Evolutionary conservation across 2,888 invertebrate species (phyloP).

Genomic region (Scaptomyza tumidula): DNA sequence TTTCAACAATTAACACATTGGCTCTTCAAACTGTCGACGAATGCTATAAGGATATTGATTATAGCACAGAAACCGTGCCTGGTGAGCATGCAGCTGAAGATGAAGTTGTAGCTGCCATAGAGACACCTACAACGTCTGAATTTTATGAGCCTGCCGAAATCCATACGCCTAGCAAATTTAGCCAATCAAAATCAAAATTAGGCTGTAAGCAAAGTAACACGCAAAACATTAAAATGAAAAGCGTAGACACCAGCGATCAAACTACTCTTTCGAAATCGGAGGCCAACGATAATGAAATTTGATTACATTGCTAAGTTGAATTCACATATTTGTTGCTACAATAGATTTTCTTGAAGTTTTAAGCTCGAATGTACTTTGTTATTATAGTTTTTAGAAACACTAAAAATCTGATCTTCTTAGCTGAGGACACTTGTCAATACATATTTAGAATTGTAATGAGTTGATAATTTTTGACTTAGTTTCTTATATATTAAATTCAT

Average conservation of each 20-base stretch:
- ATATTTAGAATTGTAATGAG: slow-evolving; percentile 10
- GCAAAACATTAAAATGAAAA: neutral
- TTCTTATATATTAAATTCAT: neutral
- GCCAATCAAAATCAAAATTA: neutral
- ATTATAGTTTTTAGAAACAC: slow-evolving; percentile 39
- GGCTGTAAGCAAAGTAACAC: neutral
- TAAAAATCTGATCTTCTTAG: neutral
- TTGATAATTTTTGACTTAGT: slow-evolving; percentile 19
- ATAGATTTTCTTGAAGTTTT: slow-evolving; percentile 3
- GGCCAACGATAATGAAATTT: slow-evolving; percentile 2
- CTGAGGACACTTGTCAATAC: slow-evolving; percentile 8
- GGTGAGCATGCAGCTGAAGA: neutral
- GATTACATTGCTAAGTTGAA: slow-evolving; percentile 11
- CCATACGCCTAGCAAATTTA: neutral
- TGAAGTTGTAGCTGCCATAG: neutral
- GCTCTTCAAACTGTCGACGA: neutral
- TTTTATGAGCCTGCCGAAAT: neutral
- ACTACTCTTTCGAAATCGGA: neutral
- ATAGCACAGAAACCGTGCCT: neutral
- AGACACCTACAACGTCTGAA: neutral
- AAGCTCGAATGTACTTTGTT: slow-evolving; percentile 51
- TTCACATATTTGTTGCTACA: slow-evolving; percentile 15
- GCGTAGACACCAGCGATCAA: neutral
- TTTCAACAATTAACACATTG: slow-evolving; percentile 1
- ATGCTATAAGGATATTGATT: neutral